Base-by-base conservation (phyloP, 2,797 vertebrate genomes). In the Gymnocypris eckloni region DNA sequence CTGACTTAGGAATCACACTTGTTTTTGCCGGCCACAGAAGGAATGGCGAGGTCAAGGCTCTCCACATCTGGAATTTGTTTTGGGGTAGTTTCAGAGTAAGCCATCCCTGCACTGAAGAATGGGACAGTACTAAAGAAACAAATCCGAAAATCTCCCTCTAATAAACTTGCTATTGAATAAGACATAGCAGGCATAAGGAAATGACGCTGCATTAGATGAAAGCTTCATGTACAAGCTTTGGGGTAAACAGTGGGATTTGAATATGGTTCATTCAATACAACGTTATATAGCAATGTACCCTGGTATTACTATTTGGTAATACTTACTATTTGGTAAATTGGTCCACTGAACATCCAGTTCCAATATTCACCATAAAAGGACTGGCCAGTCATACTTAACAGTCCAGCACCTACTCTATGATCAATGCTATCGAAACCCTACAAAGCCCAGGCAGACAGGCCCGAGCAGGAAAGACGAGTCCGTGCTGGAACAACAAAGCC, bases 11-110 rank as follows among this genome's bases (percentile, higher is more conserved):
- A 87, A 88, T 84, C 73, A 82, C 52, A 69, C 86, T 80, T 84
- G 79, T 86, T 87, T 87, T 84, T 37, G 61, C 45, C 82, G 84
- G 86, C 69, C 78, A 77, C 76, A n/a, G 54, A 70, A 84, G 81
- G 85, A 80, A 87, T 81, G 75, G 45, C 67, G 69, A 82, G 87
- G 80, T 86, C 79, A 78, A 69, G 41, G 79, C 82, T 79, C 61
- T 81, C 66, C 48, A 81, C 89, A 90, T 87, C 89, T 90, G 89
- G 87, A 86, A 82, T 84, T 85, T 87, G 76, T 84, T 67, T 88
- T 82, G 72, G 54, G 77, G 70, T 66, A 50, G 59, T 71, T 76
- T 86, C 73, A 64, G 56, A 72, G 33, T 66, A 75, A 86, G 66
- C 66, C 83, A 87, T 50, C 70, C 61, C 45, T 6, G 15, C 20